A percentile compares a stretch with the other conserved stretches of the same genome.
Evolutionary conservation across 2,888 invertebrate species (phyloP).

Genomic region (Brachypterus glaber): DNA sequence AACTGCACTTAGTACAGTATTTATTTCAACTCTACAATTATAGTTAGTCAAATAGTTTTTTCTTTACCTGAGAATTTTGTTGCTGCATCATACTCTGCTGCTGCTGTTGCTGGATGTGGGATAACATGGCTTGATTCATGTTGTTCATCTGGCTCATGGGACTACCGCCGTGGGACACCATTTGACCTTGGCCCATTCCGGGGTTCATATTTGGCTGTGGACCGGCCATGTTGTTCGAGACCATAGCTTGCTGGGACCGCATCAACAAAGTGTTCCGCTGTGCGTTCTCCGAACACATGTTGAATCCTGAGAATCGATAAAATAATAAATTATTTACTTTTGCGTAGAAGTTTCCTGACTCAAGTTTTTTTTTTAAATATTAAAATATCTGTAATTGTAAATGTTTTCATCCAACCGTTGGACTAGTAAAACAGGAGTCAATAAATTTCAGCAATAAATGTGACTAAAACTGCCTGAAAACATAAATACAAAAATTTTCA

Average conservation of each 20-base stretch:
- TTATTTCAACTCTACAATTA: too few relatives aligned
- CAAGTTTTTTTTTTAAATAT: too few relatives aligned
- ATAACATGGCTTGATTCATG: conserved; percentile 44
- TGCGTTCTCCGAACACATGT: conserved; percentile 29
- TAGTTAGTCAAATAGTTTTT: too few relatives aligned
- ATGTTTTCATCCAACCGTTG: too few relatives aligned
- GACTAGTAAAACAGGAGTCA: too few relatives aligned
- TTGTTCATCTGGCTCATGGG: conserved; percentile 37
- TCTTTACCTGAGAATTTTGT: conserved; percentile 38
- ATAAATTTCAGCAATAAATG: too few relatives aligned
- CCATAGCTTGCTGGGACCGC: conserved; percentile 38
- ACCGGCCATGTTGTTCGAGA: conserved; percentile 35
- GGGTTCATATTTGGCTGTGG: conserved; percentile 21
- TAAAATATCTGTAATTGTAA: too few relatives aligned
- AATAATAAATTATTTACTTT: too few relatives aligned
- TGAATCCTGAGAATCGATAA: conserved; percentile 27
- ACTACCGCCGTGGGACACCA: conserved; percentile 30
- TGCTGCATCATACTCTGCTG: conserved; percentile 44
- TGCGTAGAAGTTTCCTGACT: too few relatives aligned
- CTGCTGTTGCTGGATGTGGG: conserved; percentile 45
- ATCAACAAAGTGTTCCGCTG: conserved; percentile 40
- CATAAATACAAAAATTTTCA: too few relatives aligned
- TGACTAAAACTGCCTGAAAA: too few relatives aligned
- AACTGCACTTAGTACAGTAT: too few relatives aligned
- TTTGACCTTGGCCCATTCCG: conserved; percentile 24